phyloP scores from a whole-genome alignment of 2,888 invertebrate species.

The Scelioninae gen. 1 region DNA sequence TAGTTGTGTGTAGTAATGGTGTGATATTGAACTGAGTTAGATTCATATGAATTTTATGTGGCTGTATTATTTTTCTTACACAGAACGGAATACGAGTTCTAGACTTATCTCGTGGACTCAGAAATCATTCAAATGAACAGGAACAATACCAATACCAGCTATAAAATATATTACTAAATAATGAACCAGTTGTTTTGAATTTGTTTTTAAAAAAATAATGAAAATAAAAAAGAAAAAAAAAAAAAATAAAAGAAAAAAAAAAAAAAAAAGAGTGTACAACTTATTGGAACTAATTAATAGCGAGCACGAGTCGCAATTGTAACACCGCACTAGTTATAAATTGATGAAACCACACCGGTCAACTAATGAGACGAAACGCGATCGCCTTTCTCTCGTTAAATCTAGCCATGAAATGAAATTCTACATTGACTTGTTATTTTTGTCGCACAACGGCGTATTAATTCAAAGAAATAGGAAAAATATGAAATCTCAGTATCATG shows the following conservation, averaged over 20 bases:
- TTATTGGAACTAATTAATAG: conserved; percentile 75
- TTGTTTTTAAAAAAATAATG: background rate
- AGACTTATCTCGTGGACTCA: too few species aligned
- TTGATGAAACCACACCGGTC: conserved; percentile 79
- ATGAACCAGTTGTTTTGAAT: too few species aligned
- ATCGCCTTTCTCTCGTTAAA: conserved; percentile 84
- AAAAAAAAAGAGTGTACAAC: conserved; percentile 52
- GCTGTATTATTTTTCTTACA: too few species aligned
- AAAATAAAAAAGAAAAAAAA: conserved; percentile 12
- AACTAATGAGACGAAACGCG: conserved; percentile 83
- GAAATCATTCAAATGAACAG: too few species aligned
- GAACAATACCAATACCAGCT: too few species aligned
- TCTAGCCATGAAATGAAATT: conserved; percentile 76
- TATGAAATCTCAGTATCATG: conserved; percentile 37
- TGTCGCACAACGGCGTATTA: conserved; percentile 30
- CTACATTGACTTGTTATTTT: conserved; percentile 65
- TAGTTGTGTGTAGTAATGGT: too few species aligned
- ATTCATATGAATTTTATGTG: too few species aligned
- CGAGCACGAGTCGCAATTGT: conserved; percentile 68
- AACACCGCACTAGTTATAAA: conserved; percentile 78
- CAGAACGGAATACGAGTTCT: too few species aligned
- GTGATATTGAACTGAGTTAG: too few species aligned
- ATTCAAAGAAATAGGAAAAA: conserved; percentile 43
- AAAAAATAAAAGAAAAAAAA: background rate
- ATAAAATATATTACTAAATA: too few species aligned